Evolutionary conservation across 2,797 vertebrate genomes (phyloP).

Genomic region (Chelidonichthys spinosus): DNA sequence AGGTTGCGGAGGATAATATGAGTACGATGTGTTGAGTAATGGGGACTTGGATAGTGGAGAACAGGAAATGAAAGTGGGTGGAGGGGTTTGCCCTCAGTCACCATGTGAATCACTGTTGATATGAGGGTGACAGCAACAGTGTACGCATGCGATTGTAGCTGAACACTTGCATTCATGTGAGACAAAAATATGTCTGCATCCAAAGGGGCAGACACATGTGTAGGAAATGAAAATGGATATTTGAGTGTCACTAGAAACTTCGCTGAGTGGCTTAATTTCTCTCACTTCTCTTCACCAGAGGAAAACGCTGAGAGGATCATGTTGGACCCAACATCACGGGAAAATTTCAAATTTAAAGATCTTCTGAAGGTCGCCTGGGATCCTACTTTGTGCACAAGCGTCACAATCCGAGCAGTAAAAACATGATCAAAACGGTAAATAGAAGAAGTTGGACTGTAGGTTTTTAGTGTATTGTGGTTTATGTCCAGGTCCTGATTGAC

Average conservation of each 20-base stretch:
- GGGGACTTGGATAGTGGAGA: slow-evolving; percentile 30
- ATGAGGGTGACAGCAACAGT: slow-evolving; percentile 11
- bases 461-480: not conserved
- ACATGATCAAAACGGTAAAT: not conserved
- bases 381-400: slow-evolving; percentile 16
- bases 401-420: not conserved
- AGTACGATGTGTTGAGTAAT: slow-evolving; percentile 30
- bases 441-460: not conserved
- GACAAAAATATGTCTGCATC: not conserved
- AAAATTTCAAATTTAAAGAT: slow-evolving; percentile 94
- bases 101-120: slow-evolving; percentile 44
- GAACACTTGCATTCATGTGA: not conserved
- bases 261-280: not conserved
- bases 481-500: slow-evolving; percentile 91
- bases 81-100: slow-evolving; percentile 29
- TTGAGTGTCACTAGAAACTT: not conserved
- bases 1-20: slow-evolving; percentile 15
- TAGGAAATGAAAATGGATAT: not conserved
- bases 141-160: not conserved
- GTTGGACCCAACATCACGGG: slow-evolving; percentile 93
- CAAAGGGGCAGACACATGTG: not conserved
- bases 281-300: slow-evolving; percentile 80
- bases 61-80: slow-evolving; percentile 77
- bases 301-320: slow-evolving; percentile 97
- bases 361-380: slow-evolving; percentile 89